Conservation (phyloP, 2,113 vertebrate genomes). For the Podocnemis expansa region DNA sequence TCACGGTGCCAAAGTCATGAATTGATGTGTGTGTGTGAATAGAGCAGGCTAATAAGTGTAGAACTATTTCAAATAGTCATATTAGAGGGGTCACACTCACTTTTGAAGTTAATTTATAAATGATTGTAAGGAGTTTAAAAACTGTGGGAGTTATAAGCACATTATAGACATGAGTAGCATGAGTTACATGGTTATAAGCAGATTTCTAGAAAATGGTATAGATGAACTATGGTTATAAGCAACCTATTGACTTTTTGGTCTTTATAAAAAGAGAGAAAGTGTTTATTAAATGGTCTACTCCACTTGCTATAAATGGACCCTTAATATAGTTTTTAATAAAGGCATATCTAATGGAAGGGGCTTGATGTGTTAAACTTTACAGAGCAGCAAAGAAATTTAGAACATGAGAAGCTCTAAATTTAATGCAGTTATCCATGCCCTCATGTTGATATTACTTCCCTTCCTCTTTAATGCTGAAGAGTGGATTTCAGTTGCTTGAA, state of each 20-base stretch:
- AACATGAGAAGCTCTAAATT: too few species aligned
- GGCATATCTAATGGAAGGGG: not conserved
- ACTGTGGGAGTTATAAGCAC: not conserved
- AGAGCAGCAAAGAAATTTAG: not conserved
- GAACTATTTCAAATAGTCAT: not conserved
- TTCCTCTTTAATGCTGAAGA: too few species aligned
- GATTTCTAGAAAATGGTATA: not conserved
- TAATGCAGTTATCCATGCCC: too few species aligned
- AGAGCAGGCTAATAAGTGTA: not conserved
- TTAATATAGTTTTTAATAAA: not conserved
- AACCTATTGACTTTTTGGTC: not conserved
- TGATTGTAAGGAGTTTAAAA: not conserved
- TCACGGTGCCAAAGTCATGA: not conserved
- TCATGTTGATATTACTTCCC: too few species aligned
- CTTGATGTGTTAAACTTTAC: not conserved
- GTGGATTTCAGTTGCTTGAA: too few species aligned
- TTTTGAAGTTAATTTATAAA: not conserved
- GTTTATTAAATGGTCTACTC: not conserved
- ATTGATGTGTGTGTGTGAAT: not conserved
- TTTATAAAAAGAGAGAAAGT: too few species aligned
- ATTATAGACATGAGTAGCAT: too few species aligned
- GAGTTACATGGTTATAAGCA: not conserved
- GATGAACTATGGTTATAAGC: not conserved
- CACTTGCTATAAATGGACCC: not conserved
- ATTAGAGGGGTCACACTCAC: too few species aligned